Evolutionary conservation across 2,113 vertebrate species (phyloP).

Genomic region (Bombycilla garrulus): DNA sequence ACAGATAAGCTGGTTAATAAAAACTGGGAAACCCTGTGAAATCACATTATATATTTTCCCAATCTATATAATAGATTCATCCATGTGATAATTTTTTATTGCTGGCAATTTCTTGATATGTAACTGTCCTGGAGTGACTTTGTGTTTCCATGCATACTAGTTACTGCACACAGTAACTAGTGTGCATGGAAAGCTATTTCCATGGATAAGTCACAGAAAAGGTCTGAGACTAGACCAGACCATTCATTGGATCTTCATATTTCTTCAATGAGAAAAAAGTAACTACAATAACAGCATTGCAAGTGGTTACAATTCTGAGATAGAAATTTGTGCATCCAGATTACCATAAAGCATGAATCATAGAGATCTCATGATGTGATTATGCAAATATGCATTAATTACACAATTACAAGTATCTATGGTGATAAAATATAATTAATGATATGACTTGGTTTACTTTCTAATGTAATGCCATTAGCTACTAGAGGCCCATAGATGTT

Average conservation of each 20-base stretch:
- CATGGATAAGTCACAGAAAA: not conserved
- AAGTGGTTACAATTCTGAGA: conserved; percentile 35
- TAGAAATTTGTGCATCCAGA: conserved; percentile 48
- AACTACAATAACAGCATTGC: not conserved
- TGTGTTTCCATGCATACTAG: no score
- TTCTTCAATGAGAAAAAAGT: not conserved
- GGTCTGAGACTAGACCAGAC: not conserved
- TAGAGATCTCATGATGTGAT: conserved; percentile 59
- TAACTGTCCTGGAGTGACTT: not conserved
- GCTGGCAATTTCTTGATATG: not conserved
- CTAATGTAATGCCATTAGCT: conserved; percentile 51
- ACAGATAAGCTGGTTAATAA: not conserved
- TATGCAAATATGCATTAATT: conserved; percentile 72
- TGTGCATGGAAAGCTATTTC: not conserved
- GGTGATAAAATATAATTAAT: conserved; percentile 72
- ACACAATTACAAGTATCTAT: conserved; percentile 69
- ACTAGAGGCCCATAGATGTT: conserved; percentile 45
- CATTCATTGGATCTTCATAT: not conserved
- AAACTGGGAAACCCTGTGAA: not conserved
- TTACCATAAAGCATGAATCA: conserved; percentile 65
- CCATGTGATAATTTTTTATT: not conserved
- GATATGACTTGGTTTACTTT: conserved; percentile 50
- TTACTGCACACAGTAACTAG: not conserved
- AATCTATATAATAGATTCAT: not conserved
- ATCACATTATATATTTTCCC: not conserved